These are phyloP conservation scores for Steinernema hermaphroditum DNA, from an alignment of 2,888 invertebrate genomes.

Conservation along the genomic window DNA sequence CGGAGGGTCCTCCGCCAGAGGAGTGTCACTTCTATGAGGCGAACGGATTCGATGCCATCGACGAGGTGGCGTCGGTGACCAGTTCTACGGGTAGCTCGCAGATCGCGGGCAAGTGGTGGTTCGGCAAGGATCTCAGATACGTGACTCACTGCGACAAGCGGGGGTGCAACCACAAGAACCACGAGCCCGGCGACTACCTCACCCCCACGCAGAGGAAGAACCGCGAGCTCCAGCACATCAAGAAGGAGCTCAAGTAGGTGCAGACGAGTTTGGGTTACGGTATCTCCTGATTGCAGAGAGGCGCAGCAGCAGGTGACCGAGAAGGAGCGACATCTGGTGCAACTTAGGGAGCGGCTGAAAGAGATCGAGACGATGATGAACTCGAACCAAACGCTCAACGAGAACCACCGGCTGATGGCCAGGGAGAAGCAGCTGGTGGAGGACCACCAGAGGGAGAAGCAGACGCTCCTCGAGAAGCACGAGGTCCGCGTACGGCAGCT, in stretches of 20 bases:
- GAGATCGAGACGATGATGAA: conserved; percentile 53
- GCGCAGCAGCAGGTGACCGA: conserved; percentile 53
- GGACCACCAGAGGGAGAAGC: conserved; percentile 48
- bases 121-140: conserved; percentile 61
- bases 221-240: conserved; percentile 43
- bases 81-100: conserved; percentile 57
- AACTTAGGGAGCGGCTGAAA: conserved; percentile 61
- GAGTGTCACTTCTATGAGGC: conserved; percentile 33
- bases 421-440: conserved; percentile 41
- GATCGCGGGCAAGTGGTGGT: conserved; percentile 65
- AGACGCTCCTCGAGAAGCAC: conserved; percentile 55
- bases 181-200: conserved; percentile 54
- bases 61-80: conserved; percentile 48
- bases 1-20: conserved; percentile 30
- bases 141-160: conserved; percentile 62
- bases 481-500: conserved; percentile 61
- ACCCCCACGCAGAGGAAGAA: conserved; percentile 64
- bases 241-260: conserved; percentile 48
- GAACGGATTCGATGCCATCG: conserved; percentile 23
- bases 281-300: conserved; percentile 33
- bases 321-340: conserved; percentile 60
- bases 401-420: conserved; percentile 40
- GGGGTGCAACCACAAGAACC: conserved; percentile 57
- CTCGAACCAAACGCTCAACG: conserved; percentile 36
- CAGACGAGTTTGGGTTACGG: not conserved